Evolutionary conservation across 1,140 invertebrate species (phyloP).

Genomic region (Diabrotica undecimpunctata): DNA sequence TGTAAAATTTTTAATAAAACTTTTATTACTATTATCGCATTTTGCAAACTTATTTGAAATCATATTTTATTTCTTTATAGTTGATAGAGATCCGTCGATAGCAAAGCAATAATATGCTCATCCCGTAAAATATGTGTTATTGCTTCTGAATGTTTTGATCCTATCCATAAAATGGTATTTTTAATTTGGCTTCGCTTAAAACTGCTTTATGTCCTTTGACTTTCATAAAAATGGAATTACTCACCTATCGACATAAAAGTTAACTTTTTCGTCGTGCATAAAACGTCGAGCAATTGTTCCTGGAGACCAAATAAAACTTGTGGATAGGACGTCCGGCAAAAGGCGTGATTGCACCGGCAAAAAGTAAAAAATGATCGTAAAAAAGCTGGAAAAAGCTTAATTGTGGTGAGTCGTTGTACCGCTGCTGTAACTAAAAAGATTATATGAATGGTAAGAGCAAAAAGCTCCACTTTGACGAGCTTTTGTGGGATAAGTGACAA

Average conservation of each 20-base stretch:
- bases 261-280: background rate
- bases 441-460: background rate
- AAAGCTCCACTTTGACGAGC: slow-evolving; percentile 8
- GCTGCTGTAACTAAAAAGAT: slow-evolving; percentile 6
- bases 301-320: background rate
- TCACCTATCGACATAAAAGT: background rate
- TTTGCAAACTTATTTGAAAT: no score
- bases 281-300: background rate
- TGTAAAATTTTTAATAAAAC: no score
- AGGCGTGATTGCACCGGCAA: background rate
- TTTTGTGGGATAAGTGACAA: background rate
- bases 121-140: no score
- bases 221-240: no score
- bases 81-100: no score
- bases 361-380: background rate
- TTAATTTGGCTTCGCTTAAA: no score
- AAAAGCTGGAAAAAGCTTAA: slow-evolving; percentile 1
- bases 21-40: no score
- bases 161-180: no score
- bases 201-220: no score
- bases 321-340: slow-evolving; percentile 6
- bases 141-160: no score
- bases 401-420: slow-evolving; percentile 1
- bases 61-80: no score
- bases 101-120: no score